Base-by-base conservation (phyloP, 1,140 invertebrate genomes). In the Lasaia peninsularis region DNA sequence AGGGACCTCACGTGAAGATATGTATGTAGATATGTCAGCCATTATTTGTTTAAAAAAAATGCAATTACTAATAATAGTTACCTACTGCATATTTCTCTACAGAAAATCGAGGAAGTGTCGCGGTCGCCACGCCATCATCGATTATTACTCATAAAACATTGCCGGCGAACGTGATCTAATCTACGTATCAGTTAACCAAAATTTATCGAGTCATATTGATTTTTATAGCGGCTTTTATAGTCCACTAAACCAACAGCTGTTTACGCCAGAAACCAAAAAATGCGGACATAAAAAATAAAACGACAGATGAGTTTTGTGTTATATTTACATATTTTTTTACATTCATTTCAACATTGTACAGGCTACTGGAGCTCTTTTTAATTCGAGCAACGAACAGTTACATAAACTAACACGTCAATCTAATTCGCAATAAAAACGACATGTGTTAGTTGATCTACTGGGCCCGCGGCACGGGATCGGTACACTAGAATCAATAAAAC, bases 381-480 rank as follows among this genome's bases (percentile, higher is more conserved):
- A 86, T 87, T 87, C 86, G 84, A 88, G 86, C 83, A 86, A 87
- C 86, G 86, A 88, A 88, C 84, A 86, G 74, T 86, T 86, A 88
- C 83, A 86, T 88, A 84, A 86, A 88, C 83, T 88, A 88, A 88
- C 83, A 88, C 83, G 78, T 88, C 84, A 86, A 86, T 88, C 83
- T 86, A 86, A 80, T 79, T 80, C 73, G 86, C 80, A 84, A 84
- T 84, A 86, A 86, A 85, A 84, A 83, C 76, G 78, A 82, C 74
- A 73, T 78, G 70, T 74, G 75, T 78, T 82, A 79, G 82, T 80
- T 75, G 79, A 80, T 79, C 80, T 84, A 86, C 80, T 75, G 71
- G 71, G 72, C 66, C 75, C 73, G 70, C 73, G 67, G 62, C 74
- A 67, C 71, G 72, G 72, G 70, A 63, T 72, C 71, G 72, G 73